Conservation (phyloP, 2,888 invertebrate species). For the Polyploca ridens region DNA sequence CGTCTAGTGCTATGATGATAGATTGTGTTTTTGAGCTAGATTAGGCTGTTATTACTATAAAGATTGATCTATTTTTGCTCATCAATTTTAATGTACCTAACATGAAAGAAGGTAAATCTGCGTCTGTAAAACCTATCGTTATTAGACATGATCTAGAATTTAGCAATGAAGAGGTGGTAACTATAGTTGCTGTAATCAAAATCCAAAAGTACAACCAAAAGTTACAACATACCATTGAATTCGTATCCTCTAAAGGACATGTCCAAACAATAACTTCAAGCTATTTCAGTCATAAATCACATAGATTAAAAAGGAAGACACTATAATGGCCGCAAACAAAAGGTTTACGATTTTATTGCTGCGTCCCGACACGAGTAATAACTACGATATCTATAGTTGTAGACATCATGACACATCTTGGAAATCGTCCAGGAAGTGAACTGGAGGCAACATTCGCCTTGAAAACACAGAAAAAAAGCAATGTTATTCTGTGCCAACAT, state of each 20-base stretch:
- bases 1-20: background rate
- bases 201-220: too few relatives aligned
- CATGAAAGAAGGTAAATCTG: background rate
- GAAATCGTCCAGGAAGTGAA: slow-evolving; percentile 52
- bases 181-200: background rate
- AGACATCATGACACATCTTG: slow-evolving; percentile 52
- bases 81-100: background rate
- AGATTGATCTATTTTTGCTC: background rate
- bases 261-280: slow-evolving; percentile 1
- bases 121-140: background rate
- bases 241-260: background rate
- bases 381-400: slow-evolving; percentile 6
- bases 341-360: slow-evolving; percentile 43
- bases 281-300: slow-evolving; percentile 11
- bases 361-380: slow-evolving; percentile 40
- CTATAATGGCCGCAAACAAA: slow-evolving; percentile 22
- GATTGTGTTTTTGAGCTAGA: slow-evolving; percentile 4
- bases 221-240: background rate
- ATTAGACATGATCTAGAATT: background rate
- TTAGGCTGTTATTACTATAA: background rate
- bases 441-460: slow-evolving; percentile 30
- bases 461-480: slow-evolving; percentile 3
- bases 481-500: background rate
- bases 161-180: background rate
- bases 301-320: slow-evolving; percentile 27